A percentile compares a stretch with the other conserved stretches of the same genome.
These are phyloP conservation scores for Lasioglossum zephyrum DNA, from an alignment of 2,888 invertebrate genomes.

Conservation along the genomic window DNA sequence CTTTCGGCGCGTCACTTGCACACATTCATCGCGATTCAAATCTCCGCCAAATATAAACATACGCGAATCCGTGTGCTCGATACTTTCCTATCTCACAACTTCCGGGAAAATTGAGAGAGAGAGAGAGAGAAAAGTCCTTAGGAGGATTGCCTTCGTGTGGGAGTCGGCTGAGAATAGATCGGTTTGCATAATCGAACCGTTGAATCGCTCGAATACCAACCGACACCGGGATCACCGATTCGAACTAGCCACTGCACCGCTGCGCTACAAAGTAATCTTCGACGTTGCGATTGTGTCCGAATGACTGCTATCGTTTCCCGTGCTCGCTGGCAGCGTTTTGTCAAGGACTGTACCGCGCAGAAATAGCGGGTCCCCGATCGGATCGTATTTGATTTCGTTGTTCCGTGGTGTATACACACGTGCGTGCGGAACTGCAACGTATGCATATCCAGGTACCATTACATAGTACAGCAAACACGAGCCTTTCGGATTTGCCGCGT, in stretches of 20 bases:
- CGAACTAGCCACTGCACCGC: not conserved
- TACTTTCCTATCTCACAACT: not conserved
- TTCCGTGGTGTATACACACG: slow-evolving; percentile 41
- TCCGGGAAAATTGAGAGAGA: not conserved
- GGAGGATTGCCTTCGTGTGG: not conserved
- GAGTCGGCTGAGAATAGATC: not conserved
- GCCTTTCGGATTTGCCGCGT: slow-evolving; percentile 32
- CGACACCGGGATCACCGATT: not conserved
- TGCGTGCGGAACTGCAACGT: slow-evolving; percentile 39
- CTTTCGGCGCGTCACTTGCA: not conserved
- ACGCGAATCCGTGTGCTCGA: not conserved
- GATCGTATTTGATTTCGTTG: slow-evolving; percentile 65
- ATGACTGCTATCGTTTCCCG: slow-evolving; percentile 8
- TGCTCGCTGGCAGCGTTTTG: slow-evolving; percentile 38
- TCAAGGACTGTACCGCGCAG: slow-evolving; percentile 63
- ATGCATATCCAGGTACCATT: slow-evolving; percentile 10
- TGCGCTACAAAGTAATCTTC: slow-evolving; percentile 45
- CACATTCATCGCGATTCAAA: slow-evolving; percentile 12
- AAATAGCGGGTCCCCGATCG: slow-evolving; percentile 66
- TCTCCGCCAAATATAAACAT: not conserved
- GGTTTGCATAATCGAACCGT: slow-evolving; percentile 10
- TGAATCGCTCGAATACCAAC: slow-evolving; percentile 6
- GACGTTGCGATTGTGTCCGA: not conserved
- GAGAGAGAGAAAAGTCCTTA: not conserved
- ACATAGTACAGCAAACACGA: slow-evolving; percentile 36